Percentiles rank a stretch among this genome's conserved stretches.
Evolutionary conservation across 2,888 invertebrate genomes (phyloP).

Genomic region (Agrilus cyanescens): DNA sequence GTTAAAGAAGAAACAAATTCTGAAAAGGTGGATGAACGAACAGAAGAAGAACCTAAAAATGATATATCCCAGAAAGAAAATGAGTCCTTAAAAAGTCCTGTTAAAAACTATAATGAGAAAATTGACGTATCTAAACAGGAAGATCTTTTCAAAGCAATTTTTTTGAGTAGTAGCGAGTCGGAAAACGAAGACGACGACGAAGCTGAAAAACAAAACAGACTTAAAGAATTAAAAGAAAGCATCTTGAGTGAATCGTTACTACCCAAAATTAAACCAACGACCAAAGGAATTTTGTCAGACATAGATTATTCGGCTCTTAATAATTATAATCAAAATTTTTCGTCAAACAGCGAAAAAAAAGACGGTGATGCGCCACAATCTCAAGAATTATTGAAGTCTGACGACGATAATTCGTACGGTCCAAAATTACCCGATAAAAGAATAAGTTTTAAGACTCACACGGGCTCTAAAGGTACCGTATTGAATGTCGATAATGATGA

Average conservation of each 20-base stretch:
- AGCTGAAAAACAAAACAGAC: slow-evolving; percentile 20
- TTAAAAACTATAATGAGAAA: slow-evolving; percentile 18
- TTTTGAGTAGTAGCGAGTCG: slow-evolving; percentile 66
- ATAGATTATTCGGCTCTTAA: slow-evolving; percentile 19
- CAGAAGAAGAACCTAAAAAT: slow-evolving; percentile 23
- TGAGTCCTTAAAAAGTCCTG: too few relatives aligned
- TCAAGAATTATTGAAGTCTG: neutral
- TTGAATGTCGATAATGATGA: slow-evolving; percentile 31
- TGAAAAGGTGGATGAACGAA: slow-evolving; percentile 44
- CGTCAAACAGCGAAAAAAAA: slow-evolving; percentile 7
- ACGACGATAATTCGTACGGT: slow-evolving; percentile 38
- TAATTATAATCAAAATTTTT: slow-evolving; percentile 5
- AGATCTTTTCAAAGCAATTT: slow-evolving; percentile 84
- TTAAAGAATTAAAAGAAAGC: slow-evolving; percentile 23
- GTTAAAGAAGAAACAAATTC: slow-evolving; percentile 24
- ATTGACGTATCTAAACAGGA: slow-evolving; percentile 40
- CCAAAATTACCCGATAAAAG: slow-evolving; percentile 45
- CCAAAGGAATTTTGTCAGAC: slow-evolving; percentile 31
- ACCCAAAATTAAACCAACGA: slow-evolving; percentile 31
- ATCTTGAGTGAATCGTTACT: slow-evolving; percentile 27
- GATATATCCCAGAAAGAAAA: neutral
- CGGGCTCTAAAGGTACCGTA: slow-evolving; percentile 3
- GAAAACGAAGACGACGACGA: slow-evolving; percentile 37
- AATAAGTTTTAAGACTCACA: slow-evolving; percentile 6
- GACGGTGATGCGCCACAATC: neutral